Conservation (phyloP, 1,140 invertebrate species). For the Drosophila lacertosa region DNA sequence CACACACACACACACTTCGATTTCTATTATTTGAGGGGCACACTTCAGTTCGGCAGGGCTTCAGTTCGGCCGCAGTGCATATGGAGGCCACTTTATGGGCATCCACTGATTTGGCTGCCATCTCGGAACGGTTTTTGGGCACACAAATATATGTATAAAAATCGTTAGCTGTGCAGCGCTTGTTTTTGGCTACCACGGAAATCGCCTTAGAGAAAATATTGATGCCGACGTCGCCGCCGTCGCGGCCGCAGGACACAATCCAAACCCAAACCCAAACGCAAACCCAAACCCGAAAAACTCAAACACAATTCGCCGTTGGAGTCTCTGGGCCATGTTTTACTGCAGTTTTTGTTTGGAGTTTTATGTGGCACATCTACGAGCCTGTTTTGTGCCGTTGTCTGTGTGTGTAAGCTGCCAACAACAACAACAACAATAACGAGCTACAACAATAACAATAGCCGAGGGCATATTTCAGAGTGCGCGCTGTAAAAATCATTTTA, state of each 20-base stretch:
- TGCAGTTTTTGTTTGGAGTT: conserved; percentile 74
- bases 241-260: too few species aligned
- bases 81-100: conserved; percentile 61
- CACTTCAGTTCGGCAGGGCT: conserved; percentile 24
- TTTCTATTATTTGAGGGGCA: conserved; percentile 32
- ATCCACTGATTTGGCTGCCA: conserved; percentile 53
- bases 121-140: conserved; percentile 35
- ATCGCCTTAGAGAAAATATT: conserved; percentile 76
- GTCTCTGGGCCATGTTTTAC: conserved; percentile 63
- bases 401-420: conserved; percentile 34
- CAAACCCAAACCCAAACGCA: conserved; percentile 18
- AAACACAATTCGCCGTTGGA: neutral
- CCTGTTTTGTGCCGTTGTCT: conserved; percentile 43
- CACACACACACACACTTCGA: conserved; percentile 12
- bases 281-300: conserved; percentile 28
- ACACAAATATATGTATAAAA: conserved; percentile 61
- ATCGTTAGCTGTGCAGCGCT: conserved; percentile 64
- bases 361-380: conserved; percentile 62
- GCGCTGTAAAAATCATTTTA: conserved; percentile 81
- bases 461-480: conserved; percentile 22
- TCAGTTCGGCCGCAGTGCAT: conserved; percentile 48
- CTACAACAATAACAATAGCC: conserved; percentile 21
- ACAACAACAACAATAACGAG: conserved; percentile 5
- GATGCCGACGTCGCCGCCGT: conserved; percentile 43
- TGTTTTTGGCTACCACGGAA: conserved; percentile 52